phyloP scores from a whole-genome alignment of 2,888 invertebrate genomes.

The Lasioglossum leucozonium region DNA sequence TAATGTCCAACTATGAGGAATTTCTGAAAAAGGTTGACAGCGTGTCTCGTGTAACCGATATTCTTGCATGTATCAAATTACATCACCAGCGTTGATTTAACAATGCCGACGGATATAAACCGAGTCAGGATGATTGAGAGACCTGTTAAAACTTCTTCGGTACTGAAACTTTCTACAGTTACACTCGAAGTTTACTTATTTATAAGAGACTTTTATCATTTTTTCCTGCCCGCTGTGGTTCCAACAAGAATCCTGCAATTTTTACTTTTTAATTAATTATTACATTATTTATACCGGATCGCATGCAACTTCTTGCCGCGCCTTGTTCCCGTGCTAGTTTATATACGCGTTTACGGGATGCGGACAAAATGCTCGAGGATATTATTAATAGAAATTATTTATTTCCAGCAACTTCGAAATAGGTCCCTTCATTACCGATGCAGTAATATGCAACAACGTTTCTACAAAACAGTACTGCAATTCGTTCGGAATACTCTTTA shows the following conservation, averaged over 20 bases:
- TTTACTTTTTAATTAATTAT: neutral
- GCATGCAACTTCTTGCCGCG: too few species aligned
- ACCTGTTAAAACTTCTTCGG: neutral
- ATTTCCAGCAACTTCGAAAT: neutral
- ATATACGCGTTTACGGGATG: too few species aligned
- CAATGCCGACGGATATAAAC: neutral
- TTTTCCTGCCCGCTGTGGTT: neutral
- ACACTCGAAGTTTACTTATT: neutral
- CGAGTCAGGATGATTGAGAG: neutral
- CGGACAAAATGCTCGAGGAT: neutral
- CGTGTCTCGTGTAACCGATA: neutral
- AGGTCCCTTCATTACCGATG: neutral
- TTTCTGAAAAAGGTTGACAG: neutral
- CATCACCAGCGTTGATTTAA: neutral
- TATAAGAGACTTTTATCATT: neutral
- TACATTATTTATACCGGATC: neutral
- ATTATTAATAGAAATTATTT: neutral
- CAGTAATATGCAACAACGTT: neutral
- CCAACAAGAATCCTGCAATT: neutral
- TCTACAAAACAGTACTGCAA: neutral
- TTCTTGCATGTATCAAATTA: neutral
- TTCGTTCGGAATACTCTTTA: neutral
- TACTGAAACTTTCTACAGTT: neutral
- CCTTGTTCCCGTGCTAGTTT: too few species aligned
- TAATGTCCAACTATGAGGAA: too few species aligned